Evolutionary conservation across 2,888 invertebrate genomes (phyloP).

Genomic region (Pollenia angustigena): DNA sequence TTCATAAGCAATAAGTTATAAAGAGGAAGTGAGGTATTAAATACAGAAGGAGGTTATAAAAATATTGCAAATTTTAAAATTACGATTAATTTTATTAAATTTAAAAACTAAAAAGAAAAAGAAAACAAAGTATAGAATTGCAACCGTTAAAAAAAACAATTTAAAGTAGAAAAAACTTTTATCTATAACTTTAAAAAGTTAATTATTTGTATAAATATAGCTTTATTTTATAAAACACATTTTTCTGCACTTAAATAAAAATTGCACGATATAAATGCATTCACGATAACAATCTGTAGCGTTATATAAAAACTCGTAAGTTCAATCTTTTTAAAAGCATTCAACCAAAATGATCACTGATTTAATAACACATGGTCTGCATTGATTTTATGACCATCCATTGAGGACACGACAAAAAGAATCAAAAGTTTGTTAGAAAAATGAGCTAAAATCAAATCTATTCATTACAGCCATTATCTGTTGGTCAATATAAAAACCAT

Average conservation of each 20-base stretch:
- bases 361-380: slow-evolving; percentile 28
- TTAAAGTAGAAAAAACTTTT: no score
- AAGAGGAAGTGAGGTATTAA: background rate
- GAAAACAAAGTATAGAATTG: no score
- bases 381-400: slow-evolving; percentile 34
- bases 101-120: no score
- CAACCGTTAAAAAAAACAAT: no score
- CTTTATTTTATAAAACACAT: no score
- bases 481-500: slow-evolving; percentile 59
- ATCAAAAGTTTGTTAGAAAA: slow-evolving; percentile 10
- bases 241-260: no score
- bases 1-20: background rate
- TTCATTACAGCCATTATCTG: slow-evolving; percentile 57
- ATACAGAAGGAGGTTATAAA: background rate
- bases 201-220: no score
- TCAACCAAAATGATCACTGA: slow-evolving; percentile 29
- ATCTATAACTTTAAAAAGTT: no score
- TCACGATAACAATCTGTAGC: background rate
- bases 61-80: background rate
- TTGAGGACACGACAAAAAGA: slow-evolving; percentile 17
- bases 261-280: no score
- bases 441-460: slow-evolving; percentile 15
- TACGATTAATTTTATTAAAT: no score
- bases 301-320: background rate
- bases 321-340: slow-evolving; percentile 20